A percentile compares a stretch with the other conserved stretches of the same genome.
phyloP scores from a whole-genome alignment of 2,888 invertebrate species.

The Mechanitis messenoides region DNA sequence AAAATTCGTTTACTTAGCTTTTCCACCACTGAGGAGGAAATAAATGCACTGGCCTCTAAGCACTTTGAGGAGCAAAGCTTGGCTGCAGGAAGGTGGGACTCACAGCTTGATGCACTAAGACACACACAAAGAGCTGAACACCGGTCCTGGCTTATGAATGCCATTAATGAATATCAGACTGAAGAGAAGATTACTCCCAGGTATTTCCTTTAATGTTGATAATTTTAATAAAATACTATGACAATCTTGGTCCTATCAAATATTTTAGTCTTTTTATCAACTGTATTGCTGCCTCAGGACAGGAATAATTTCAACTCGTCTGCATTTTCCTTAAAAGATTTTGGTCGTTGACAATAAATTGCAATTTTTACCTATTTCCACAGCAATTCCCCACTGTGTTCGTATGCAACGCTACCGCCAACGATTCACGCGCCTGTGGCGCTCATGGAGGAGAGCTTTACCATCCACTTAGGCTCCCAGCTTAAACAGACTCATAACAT shows the following conservation, averaged over 20 bases:
- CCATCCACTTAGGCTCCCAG: constrained; percentile 97
- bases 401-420: constrained; percentile 37
- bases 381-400: constrained; percentile 63
- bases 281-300: too few species aligned
- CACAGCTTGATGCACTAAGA: constrained; percentile 88
- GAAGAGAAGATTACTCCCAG: constrained; percentile 78
- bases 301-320: too few species aligned
- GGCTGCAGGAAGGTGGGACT: constrained; percentile 89
- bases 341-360: not conserved
- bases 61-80: constrained; percentile 91
- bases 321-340: too few species aligned
- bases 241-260: too few species aligned
- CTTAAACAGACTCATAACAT: constrained; percentile 99
- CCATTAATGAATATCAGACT: constrained; percentile 74
- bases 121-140: constrained; percentile 92
- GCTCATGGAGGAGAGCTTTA: constrained; percentile 94
- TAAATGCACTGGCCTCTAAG: constrained; percentile 87
- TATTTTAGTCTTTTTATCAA: too few species aligned
- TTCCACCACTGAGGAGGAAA: constrained; percentile 87
- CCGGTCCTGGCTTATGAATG: constrained; percentile 91
- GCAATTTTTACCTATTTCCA: not conserved
- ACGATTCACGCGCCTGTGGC: constrained; percentile 31
- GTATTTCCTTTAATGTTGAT: constrained; percentile 62
- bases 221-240: too few species aligned
- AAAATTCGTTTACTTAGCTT: constrained; percentile 87